Evolutionary conservation across 2,113 vertebrate genomes (phyloP).

Genomic region (Chaetorhynchus papuensis): DNA sequence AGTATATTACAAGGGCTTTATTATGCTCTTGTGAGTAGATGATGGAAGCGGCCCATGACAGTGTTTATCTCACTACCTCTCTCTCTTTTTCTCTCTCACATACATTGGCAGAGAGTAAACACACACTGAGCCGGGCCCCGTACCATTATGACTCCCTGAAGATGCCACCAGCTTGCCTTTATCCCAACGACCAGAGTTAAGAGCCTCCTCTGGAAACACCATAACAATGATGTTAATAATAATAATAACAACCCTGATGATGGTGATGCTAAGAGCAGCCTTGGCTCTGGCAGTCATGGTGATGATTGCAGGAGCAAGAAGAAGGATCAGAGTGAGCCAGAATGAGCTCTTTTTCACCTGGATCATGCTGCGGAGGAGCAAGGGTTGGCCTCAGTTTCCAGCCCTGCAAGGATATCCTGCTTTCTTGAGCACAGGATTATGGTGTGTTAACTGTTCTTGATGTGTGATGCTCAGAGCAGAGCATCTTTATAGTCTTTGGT

Average conservation of each 20-base stretch:
- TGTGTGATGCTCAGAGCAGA: neutral
- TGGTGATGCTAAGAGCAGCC: constrained; percentile 37
- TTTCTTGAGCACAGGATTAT: neutral
- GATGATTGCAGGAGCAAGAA: constrained; percentile 15
- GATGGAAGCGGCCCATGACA: constrained; percentile 84
- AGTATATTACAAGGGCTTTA: constrained; percentile 99
- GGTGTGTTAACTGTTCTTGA: neutral
- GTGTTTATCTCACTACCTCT: constrained; percentile 82
- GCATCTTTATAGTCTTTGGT: neutral
- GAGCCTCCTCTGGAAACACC: constrained; percentile 60
- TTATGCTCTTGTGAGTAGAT: constrained; percentile 91
- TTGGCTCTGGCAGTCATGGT: constrained; percentile 40
- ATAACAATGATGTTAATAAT: constrained; percentile 69
- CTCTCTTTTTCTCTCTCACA: constrained; percentile 59
- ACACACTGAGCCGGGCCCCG: constrained; percentile 50
- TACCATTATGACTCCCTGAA: constrained; percentile 66
- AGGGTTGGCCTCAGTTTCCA: neutral
- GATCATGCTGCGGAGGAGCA: neutral
- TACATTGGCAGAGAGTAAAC: constrained; percentile 67
- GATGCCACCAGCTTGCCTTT: constrained; percentile 67
- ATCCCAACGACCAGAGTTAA: constrained; percentile 46
- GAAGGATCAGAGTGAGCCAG: constrained; percentile 1
- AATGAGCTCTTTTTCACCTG: constrained; percentile 29
- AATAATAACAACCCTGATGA: constrained; percentile 58
- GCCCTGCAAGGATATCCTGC: neutral